Percentiles rank a stretch among this genome's conserved stretches.
Evolutionary conservation across 2,888 invertebrate genomes (phyloP).

Genomic region (Drosophila anceps): DNA sequence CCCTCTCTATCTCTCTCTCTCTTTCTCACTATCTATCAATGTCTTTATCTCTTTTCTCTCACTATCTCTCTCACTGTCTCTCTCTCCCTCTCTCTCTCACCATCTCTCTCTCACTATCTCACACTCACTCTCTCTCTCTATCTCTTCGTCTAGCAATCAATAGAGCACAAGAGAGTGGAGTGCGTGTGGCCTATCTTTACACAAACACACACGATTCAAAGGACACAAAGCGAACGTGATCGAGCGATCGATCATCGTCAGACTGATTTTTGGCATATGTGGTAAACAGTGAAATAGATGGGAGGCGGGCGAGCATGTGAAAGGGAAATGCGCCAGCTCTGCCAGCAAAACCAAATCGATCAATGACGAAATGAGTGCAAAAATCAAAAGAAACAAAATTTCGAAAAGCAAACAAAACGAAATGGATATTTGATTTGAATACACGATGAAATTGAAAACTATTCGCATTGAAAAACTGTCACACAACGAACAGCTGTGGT

Average conservation of each 20-base stretch:
- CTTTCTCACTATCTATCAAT: too few relatives aligned
- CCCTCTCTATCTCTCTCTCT: too few relatives aligned
- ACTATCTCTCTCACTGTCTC: too few relatives aligned
- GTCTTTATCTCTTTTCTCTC: not conserved
- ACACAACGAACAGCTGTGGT: conserved; percentile 59
- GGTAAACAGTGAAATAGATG: conserved; percentile 46
- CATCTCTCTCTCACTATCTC: not conserved
- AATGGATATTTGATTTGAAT: conserved; percentile 49
- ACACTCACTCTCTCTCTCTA: not conserved
- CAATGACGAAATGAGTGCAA: conserved; percentile 52
- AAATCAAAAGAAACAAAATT: conserved; percentile 7
- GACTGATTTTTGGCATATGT: conserved; percentile 59
- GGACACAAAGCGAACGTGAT: conserved; percentile 24
- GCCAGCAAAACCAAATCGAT: conserved; percentile 44
- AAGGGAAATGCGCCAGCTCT: not conserved
- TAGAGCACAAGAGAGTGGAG: not conserved
- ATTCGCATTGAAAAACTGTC: conserved; percentile 45
- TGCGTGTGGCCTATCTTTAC: conserved; percentile 39
- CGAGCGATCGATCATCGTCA: conserved; percentile 72
- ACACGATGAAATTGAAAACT: conserved; percentile 32
- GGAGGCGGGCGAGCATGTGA: not conserved
- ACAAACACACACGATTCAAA: conserved; percentile 30
- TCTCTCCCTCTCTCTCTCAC: not conserved
- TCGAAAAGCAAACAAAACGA: conserved; percentile 31
- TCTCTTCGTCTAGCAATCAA: not conserved